phyloP scores from a whole-genome alignment of 2,113 vertebrate genomes.

The Catagonus wagneri region DNA sequence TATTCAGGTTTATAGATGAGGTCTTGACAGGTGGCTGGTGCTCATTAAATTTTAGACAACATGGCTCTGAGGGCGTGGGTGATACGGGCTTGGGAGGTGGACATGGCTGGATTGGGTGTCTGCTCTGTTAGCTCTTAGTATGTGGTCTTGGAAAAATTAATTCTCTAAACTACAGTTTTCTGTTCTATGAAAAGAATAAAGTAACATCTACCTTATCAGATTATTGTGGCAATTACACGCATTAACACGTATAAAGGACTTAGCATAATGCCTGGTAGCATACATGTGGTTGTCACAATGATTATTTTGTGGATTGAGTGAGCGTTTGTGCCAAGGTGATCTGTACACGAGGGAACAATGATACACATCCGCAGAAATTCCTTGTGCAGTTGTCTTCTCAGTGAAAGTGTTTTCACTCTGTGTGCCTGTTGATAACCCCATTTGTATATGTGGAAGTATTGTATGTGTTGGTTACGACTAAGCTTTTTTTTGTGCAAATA shows the following conservation, averaged over 20 bases:
- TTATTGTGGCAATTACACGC: background rate
- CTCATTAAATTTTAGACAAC: background rate
- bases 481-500: conserved; percentile 67
- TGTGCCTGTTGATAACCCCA: conserved; percentile 23
- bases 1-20: background rate
- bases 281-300: background rate
- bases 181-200: conserved; percentile 14
- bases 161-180: background rate
- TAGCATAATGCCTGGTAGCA: background rate
- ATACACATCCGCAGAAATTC: background rate
- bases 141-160: background rate
- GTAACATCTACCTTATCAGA: background rate
- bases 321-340: background rate
- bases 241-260: background rate
- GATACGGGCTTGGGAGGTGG: background rate
- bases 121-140: background rate
- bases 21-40: background rate
- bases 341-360: background rate
- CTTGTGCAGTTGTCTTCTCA: background rate
- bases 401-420: conserved; percentile 57
- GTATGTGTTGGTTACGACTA: conserved; percentile 43
- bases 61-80: background rate
- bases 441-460: background rate
- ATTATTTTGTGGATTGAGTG: background rate
- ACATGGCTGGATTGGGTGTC: background rate